Evolutionary conservation across 2,888 invertebrate genomes (phyloP).

Genomic region (Meghimatium bilineatum): DNA sequence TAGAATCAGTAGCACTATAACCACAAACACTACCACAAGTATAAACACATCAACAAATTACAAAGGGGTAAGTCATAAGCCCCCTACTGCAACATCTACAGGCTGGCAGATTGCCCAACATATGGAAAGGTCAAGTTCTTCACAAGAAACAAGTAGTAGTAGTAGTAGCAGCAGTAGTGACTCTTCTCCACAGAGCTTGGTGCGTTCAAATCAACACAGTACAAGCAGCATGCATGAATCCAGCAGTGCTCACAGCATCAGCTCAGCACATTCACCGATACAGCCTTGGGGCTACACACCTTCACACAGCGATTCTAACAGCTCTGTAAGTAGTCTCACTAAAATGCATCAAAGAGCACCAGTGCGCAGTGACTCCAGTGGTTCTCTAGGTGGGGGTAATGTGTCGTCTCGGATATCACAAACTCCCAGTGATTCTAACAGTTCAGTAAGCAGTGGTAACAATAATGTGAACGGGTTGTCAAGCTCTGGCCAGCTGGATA

Average conservation of each 20-base stretch:
- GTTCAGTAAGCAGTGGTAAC: slow-evolving; percentile 69
- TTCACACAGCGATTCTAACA: slow-evolving; percentile 40
- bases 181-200: slow-evolving; percentile 45
- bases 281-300: slow-evolving; percentile 46
- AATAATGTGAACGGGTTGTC: slow-evolving; percentile 59
- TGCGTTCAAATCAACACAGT: slow-evolving; percentile 38
- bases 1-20: neutral
- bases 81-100: slow-evolving; percentile 26
- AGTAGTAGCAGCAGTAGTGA: slow-evolving; percentile 26
- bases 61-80: slow-evolving; percentile 19
- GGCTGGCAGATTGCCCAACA: slow-evolving; percentile 45
- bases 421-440: slow-evolving; percentile 51
- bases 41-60: neutral
- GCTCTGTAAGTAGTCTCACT: slow-evolving; percentile 46
- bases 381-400: slow-evolving; percentile 31
- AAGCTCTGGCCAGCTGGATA: slow-evolving; percentile 60
- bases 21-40: slow-evolving; percentile 17
- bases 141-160: slow-evolving; percentile 36
- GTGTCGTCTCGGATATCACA: slow-evolving; percentile 28
- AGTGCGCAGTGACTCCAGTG: slow-evolving; percentile 41
- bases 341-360: slow-evolving; percentile 21
- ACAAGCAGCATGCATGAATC: slow-evolving; percentile 44
- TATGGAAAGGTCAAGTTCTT: slow-evolving; percentile 42
- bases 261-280: slow-evolving; percentile 37
- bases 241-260: slow-evolving; percentile 47